Evolutionary conservation across 2,888 invertebrate genomes (phyloP), one percentile per base, ranked within the genome.

Genomic region (Cosmorhoe ocellata): DNA sequence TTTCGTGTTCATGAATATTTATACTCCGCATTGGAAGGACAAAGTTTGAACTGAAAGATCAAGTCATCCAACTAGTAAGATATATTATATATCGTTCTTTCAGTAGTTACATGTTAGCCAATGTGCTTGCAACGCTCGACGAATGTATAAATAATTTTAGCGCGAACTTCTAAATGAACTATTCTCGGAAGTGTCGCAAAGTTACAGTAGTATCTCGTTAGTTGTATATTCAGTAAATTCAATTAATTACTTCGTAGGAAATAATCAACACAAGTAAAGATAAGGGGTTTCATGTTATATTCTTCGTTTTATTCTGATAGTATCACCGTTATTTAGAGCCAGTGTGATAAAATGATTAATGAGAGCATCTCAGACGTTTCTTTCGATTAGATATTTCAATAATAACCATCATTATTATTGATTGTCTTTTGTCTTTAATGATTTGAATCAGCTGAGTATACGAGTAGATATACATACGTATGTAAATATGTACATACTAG

Each of bases 1-100:
- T 85, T 76, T 71, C 56, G 63, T 61, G 55, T 69, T 68, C 58
- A 76, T 79, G 74, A 79, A 81, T 83, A 81, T 81, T 79, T 72
- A 74, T 75, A n/a, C 28, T 24, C 4, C 10, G 6, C n/a, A 36
- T 36, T 36, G n/a, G 3, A 36, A 10, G 11, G 24, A 10, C 13
- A 27, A 56, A 58, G 45, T 50, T 51, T 48, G 12, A 24, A 27
- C 22, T 22, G 38, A 34, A 41, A 49, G 24, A 51, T 53, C 42
- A 33, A 27, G 30, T 43, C 27, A 43, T 40, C 30, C 6, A 24
- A 24, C 5, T 7, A n/a, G n/a, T n/a, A n/a, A n/a, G n/a, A n/a
- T n/a, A n/a, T 24, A 6, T 3, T 2, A 18, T 18, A 4, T 18
- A 2, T 18, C 18, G 2, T 37, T 49, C 41, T 47, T 56, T 52